Evolutionary conservation across 2,888 invertebrate genomes (phyloP), one percentile per base, ranked within the genome.

Genomic region (Watsonalla binaria): DNA sequence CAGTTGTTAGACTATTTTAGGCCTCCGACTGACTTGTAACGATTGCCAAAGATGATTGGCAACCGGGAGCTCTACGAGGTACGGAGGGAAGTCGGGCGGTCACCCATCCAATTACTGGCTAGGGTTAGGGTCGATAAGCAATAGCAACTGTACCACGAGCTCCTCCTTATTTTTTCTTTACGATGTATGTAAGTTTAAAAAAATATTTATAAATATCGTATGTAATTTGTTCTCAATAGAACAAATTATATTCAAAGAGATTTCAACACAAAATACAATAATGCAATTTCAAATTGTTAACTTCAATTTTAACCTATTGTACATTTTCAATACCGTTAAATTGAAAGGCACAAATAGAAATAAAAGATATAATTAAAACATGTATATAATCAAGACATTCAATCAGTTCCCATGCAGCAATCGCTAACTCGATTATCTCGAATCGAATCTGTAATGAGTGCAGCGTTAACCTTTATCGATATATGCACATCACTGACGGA

Each of bases 381-480:
- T 49, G 52, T 51, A 47, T 50, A 49, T 47, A 51, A 15, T 33
- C 45, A 47, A 37, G 24, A 51, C 37, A 35, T 42, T 46, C 35
- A 33, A 48, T 4, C 37, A 13, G 52, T 58, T 63, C 63, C 51
- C 60, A 61, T 55, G 59, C 62, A 58, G 58, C 62, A 58, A 60
- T 60, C 52, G 54, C 11, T 46, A 15, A 50, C 48, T 45, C 33
- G 52, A 53, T 58, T 58, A 62, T 62, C 62, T 57, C 56, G 54
- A 9, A 58, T 45, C 55, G 54, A 64, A 66, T 68, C 56, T 51
- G 48, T 58, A 56, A 56, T 62, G 54, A 54, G 55, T 53, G 55
- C 59, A 65, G 58, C 42, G 51, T 54, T 58, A 63, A 63, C 65
- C 63, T 65, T 65, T 65, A 60, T 53, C 53, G 55, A 52, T 54